Evolutionary conservation across 2,113 vertebrate species (phyloP), one percentile per base, ranked within the genome.

Genomic region (Thalassarche chlororhynchos): DNA sequence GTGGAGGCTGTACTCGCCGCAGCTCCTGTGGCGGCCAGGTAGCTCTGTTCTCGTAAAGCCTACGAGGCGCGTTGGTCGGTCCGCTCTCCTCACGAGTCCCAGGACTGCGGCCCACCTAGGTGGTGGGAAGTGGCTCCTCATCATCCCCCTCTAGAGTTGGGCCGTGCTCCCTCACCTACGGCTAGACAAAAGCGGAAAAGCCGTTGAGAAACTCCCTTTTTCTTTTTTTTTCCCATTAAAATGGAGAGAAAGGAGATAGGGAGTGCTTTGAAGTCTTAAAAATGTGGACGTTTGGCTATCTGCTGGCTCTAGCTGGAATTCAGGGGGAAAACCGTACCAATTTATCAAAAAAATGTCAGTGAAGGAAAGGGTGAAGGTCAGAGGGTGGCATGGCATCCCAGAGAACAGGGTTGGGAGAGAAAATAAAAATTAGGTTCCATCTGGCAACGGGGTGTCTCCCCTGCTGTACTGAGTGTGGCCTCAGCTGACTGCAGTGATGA

Each of bases 41-140:
- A 36, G 55, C 29, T 64, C 8, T 36, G 57, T 1, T 29, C 8
- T 42, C 2, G 2, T 19, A 8, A 26, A 20, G 61, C 6, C 20
- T 17, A 1, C 2, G 26, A 15, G 44, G 21, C 7, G 1, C 0
- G 6, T 16, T 21, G 17, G 19, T 29, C 10, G 4, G 20, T 6
- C 21, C 1, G 20, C 8, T 40, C 3, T 25, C 12, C 19, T 61
- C 40, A 5, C 0, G 13, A 29, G 42, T 19, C 15, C 6, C 6
- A 4, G 54, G 11, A 3, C 0, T 34, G 64, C 3, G 24, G 46
- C 38, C 12, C 5, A 5, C 26, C 9, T 2, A 0, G 5, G 32
- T 8, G n/a, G 12, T 8, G 46, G 17, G 54, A 10, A 36, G 46
- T 0, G 31, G 55, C 19, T 44, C 23, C 17, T 55, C 16, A 0